Conservation (phyloP, 2,888 invertebrate genomes). For the Eupithecia pulchellata region DNA sequence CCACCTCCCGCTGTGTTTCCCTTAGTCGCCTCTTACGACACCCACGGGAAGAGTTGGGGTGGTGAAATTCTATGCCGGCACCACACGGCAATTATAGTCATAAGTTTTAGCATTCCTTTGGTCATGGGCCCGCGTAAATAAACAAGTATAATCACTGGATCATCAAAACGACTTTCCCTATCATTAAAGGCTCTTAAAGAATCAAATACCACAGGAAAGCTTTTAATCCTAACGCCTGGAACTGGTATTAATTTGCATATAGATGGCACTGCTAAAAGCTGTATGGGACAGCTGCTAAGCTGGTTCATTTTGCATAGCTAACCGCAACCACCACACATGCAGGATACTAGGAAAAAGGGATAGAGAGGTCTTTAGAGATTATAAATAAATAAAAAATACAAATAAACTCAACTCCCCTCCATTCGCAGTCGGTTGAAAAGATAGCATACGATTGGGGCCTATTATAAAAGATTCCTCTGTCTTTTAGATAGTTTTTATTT, state of each 20-base stretch:
- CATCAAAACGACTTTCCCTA: conserved; percentile 12
- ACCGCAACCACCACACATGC: conserved; percentile 72
- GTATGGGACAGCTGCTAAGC: conserved; percentile 72
- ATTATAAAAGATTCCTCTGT: not conserved
- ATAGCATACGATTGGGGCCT: not conserved
- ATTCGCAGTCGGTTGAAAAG: not conserved
- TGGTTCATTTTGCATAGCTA: conserved; percentile 71
- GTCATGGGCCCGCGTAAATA: not conserved
- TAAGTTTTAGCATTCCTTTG: not conserved
- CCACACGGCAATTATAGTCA: too few species aligned
- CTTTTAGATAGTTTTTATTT: not conserved
- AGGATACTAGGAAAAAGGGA: conserved; percentile 52
- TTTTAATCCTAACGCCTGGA: conserved; percentile 63
- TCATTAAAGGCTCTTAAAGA: conserved; percentile 12
- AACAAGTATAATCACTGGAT: not conserved
- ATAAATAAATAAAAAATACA: not conserved
- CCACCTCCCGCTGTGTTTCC: too few species aligned
- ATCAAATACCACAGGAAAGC: conserved; percentile 12
- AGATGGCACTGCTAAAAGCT: conserved; percentile 71
- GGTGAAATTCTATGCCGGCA: too few species aligned
- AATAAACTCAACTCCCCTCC: not conserved
- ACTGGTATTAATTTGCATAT: conserved; percentile 70
- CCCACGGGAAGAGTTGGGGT: too few species aligned
- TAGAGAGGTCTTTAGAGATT: conserved; percentile 42
- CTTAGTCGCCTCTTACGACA: too few species aligned